Evolutionary conservation across 2,888 invertebrate species (phyloP), one percentile per base, ranked within the genome.

Genomic region (Spodoptera exigua): DNA sequence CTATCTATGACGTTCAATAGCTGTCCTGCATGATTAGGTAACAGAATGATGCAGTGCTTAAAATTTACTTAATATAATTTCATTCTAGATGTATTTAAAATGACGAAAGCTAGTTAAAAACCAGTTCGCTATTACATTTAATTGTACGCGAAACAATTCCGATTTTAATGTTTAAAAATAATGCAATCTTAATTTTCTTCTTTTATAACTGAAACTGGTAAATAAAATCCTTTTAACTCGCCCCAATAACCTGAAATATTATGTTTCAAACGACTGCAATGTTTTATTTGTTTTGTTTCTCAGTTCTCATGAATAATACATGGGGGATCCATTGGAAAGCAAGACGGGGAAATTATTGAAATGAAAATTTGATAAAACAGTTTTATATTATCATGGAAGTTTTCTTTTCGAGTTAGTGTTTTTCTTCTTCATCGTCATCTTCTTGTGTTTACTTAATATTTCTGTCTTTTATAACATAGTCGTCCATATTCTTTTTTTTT

Each of bases 261-360:
- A 21, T 66, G 51, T 52, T 66, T 35, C 21, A 55, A 66, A 40
- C 18, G 35, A 47, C 64, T 49, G 45, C 48, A 34, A 60, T 69
- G 62, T 57, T 67, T 56, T 67, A 69, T 64, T 69, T 69, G 64
- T 60, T 69, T 61, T 69, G 69, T 56, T 51, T 49, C 48, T 43
- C 39, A 16, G 12, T 3, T 13, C 39, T 61, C 53, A 54, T 69
- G 39, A 69, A 69, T 69, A 67, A 62, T 67, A 57, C 44, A 67
- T 67, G 45, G 37, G 67, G 35, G 52, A 62, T 13, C 36, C 40
- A 34, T 57, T 66, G n/a, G 52, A 53, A 45, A 44, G 37, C 34
- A 57, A 57, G 48, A 57, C 41, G 62, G 34, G 57, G 48, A 41
- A 67, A 62, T 62, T 45, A 53, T 62, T 57, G 52, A 41, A 62